These are phyloP conservation scores for Rhinolophus ferrumequinum DNA, from an alignment of 2,113 vertebrate genomes.

Conservation along the genomic window DNA sequence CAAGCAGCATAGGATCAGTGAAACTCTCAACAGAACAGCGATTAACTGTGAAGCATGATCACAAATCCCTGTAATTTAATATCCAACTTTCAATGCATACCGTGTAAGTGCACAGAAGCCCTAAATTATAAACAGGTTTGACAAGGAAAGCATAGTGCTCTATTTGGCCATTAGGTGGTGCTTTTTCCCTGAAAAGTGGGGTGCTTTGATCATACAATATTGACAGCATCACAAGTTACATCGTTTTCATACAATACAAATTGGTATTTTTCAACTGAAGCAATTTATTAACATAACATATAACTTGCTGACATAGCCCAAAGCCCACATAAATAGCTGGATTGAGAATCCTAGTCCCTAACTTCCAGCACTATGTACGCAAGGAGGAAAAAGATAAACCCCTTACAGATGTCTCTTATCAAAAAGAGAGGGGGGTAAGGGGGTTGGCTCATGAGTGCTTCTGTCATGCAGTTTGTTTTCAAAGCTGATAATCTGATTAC, in stretches of 20 bases:
- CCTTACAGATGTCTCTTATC: not conserved
- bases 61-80: not conserved
- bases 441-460: too few species aligned
- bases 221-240: not conserved
- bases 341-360: not conserved
- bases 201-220: too few species aligned
- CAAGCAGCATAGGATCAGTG: not conserved
- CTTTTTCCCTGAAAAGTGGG: not conserved
- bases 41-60: not conserved
- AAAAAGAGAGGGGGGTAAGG: not conserved
- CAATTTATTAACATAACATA: not conserved
- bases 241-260: not conserved
- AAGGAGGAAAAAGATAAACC: not conserved
- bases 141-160: not conserved
- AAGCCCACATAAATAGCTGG: not conserved
- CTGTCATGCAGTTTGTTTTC: not conserved
- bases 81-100: accelerated
- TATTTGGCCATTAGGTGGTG: constrained; percentile 3
- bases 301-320: not conserved
- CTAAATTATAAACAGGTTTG: not conserved
- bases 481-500: not conserved
- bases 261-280: constrained; percentile 3
- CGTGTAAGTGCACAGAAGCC: not conserved
- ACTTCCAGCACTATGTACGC: accelerated
- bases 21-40: not conserved